A percentile compares a stretch with the other conserved stretches of the same genome.
Conservation (phyloP, 2,888 invertebrate genomes). For the Busseola fusca region DNA sequence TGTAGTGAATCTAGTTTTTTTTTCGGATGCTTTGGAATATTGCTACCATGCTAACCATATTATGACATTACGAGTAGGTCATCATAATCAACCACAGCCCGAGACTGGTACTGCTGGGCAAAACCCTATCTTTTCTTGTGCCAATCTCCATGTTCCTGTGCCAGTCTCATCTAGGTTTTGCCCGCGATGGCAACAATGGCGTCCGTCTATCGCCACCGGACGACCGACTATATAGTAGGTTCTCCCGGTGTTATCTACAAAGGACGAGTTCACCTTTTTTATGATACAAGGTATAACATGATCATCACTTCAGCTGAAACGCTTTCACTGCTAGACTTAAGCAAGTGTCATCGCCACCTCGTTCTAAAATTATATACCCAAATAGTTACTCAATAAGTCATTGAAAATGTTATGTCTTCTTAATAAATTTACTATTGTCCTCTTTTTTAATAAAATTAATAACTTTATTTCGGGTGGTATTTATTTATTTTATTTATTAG, state of each 20-base stretch:
- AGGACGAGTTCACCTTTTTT: no score
- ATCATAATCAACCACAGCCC: background rate
- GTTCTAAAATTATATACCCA: no score
- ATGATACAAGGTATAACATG: no score
- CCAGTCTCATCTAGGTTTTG: no score
- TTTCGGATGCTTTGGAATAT: background rate
- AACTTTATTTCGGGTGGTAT: no score
- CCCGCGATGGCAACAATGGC: background rate
- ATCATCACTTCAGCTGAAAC: background rate
- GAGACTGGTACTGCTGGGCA: background rate
- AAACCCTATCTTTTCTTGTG: background rate
- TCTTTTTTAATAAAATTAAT: no score
- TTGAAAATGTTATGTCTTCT: no score
- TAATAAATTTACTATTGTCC: no score
- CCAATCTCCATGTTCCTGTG: background rate
- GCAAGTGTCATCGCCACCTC: background rate
- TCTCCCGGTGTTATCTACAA: background rate
- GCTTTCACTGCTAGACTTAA: background rate
- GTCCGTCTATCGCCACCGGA: background rate
- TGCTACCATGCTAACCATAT: background rate
- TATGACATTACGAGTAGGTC: background rate
- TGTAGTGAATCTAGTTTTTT: conserved; percentile 1
- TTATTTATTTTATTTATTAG: no score
- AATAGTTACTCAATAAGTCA: no score
- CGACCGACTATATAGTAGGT: background rate